Evolutionary conservation across 1,140 invertebrate species (phyloP), one percentile per base, ranked within the genome.

Genomic region (Sycophaga agraensis): DNA sequence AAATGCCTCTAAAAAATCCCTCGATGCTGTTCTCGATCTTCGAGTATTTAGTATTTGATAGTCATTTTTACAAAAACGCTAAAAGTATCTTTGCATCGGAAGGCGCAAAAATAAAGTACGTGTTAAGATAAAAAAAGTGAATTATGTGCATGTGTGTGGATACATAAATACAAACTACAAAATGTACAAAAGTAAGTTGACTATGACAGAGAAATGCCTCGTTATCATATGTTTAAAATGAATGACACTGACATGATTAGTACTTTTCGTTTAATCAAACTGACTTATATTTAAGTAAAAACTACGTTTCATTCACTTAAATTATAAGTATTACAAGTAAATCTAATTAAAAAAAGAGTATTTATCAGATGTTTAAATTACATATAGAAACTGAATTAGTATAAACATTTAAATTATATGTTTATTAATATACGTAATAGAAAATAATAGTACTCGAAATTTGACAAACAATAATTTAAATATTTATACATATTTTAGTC

Each of bases 1-100:
- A 61, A 61, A 61, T 61, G 59, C 59, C 59, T 48, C 59, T 55
- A 39, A 54, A 54, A 61, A 61, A 61, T 61, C 59, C 59, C 58
- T 53, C 31, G 40, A 45, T 39, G 40, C 39, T 53, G 46, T 53
- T n/a, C 35, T 59, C 21, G 37, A 60, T 60, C 43, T 16, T 59
- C 53, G 40, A 53, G 31, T 59, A 59, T 51, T 50, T 21, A 31
- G 12, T n/a, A n/a, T n/a, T n/a, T n/a, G n/a, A n/a, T n/a, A n/a
- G n/a, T n/a, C n/a, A n/a, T n/a, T n/a, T n/a, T n/a, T n/a, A n/a
- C n/a, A n/a, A n/a, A n/a, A n/a, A n/a, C n/a, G n/a, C n/a, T 57
- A 21, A 24, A n/a, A 43, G 21, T 54, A 42, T 34, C 46, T n/a
- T 51, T 22, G 48, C 48, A 45, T 59, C 48, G 7, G 14, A 16